These are phyloP conservation scores for Plotosus lineatus DNA, from an alignment of 2,113 vertebrate species.

Conservation along the genomic window DNA sequence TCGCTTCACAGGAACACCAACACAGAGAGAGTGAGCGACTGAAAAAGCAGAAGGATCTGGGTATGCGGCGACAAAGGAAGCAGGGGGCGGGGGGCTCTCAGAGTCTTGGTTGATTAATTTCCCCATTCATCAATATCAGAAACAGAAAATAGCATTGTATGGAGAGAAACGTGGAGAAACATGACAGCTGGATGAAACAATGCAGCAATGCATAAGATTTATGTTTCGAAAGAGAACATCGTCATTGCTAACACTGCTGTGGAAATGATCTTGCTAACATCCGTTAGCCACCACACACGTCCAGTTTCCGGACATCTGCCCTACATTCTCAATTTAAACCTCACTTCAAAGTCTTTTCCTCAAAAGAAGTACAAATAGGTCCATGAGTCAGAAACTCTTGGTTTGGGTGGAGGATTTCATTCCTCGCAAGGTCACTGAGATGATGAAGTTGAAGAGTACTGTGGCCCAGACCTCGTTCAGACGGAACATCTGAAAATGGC, in stretches of 20 bases:
- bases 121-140: not conserved
- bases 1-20: conserved; percentile 27
- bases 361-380: not conserved
- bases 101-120: not conserved
- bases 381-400: not conserved
- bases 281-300: not conserved
- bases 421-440: not conserved
- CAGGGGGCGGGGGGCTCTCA: not conserved
- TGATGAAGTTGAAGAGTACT: not conserved
- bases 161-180: no score
- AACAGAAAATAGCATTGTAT: not conserved
- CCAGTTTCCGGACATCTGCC: not conserved
- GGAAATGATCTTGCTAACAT: not conserved
- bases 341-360: not conserved
- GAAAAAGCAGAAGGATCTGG: not conserved
- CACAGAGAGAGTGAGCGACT: not conserved
- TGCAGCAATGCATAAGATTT: not conserved
- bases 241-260: not conserved
- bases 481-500: not conserved
- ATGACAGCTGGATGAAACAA: not conserved
- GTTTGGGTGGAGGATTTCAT: not conserved
- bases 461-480: not conserved
- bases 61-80: not conserved
- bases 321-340: not conserved
- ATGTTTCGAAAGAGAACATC: not conserved